phyloP scores from a whole-genome alignment of 1,140 invertebrate species.

The Papilio helenus region DNA sequence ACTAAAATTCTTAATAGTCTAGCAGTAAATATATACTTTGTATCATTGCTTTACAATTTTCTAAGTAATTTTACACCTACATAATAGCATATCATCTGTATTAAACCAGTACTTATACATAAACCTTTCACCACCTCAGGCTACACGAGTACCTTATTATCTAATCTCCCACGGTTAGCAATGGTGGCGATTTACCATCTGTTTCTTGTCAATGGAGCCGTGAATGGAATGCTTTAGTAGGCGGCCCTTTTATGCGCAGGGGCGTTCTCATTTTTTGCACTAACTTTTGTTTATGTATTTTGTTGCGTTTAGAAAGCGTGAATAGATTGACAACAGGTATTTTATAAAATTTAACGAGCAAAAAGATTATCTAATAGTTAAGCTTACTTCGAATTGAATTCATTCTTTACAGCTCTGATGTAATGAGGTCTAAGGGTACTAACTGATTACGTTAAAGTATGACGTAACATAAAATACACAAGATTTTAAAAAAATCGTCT shows the following conservation, averaged over 20 bases:
- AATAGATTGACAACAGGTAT: slow-evolving; percentile 1
- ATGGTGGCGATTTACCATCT: slow-evolving; percentile 48
- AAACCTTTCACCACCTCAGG: slow-evolving; percentile 27
- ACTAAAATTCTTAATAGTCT: neutral
- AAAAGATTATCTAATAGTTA: neutral
- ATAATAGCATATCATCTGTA: neutral
- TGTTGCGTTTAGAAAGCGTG: slow-evolving; percentile 16
- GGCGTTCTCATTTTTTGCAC: slow-evolving; percentile 35
- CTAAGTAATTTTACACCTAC: slow-evolving; percentile 14
- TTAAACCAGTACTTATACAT: slow-evolving; percentile 14
- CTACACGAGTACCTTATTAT: slow-evolving; percentile 42
- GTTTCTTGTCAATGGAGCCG: slow-evolving; percentile 52
- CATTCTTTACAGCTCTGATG: too few relatives aligned
- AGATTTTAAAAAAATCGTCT: too few relatives aligned
- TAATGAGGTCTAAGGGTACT: too few relatives aligned
- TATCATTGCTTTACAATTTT: neutral
- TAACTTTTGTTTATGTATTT: slow-evolving; percentile 35
- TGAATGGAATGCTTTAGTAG: slow-evolving; percentile 47
- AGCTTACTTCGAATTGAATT: neutral
- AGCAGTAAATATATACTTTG: neutral
- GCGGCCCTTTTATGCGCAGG: slow-evolving; percentile 44
- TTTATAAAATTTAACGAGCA: neutral
- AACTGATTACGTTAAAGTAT: too few relatives aligned
- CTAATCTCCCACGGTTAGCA: slow-evolving; percentile 44
- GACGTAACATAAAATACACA: too few relatives aligned